Base-by-base conservation (phyloP, 2,113 vertebrate species). In the Phrynocephalus versicolor region DNA sequence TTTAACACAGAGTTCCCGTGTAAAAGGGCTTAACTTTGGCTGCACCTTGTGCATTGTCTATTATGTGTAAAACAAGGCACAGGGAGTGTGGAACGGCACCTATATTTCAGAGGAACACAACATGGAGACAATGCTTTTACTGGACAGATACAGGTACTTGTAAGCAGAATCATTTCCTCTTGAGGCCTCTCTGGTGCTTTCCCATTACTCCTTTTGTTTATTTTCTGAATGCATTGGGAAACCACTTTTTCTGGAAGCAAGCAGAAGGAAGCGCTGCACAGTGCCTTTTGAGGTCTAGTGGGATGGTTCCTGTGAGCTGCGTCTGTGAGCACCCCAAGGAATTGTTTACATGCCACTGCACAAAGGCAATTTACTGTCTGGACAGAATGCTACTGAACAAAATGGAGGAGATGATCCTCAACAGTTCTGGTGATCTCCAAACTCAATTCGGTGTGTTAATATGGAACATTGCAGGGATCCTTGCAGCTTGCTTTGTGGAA, bases 331-430 rank as follows among this genome's bases (percentile, higher is more conserved):
- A 67, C 23, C 23, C 25, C 85, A 69, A 12, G 79, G 87, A 82
- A 25, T 80, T 18, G 0, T 87, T 67, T 2, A 79, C 79, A 85
- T 5, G 6, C 6, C 71, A 75, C 78, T 87, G 51, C 57, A 79
- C 35, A 39, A 84, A 35, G 25, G 30, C 10, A 13, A 12, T 87
- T 91, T 86, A 58, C 33, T 51, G 79, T 87, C 75, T 0, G 0
- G 64, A 85, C 82, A 93, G n/a, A 82, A 84, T 89, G 65, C 74
- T 90, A 2, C 45, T 85, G 15, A 60, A 87, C 73, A 85, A 73
- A 87, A 78, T 70, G 37, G 86, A 91, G 75, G 55, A 73, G 14
- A 30, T 30, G 19, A 41, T n/a, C 79, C 88, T 67, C 87, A 90
- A 83, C 67, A 27, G 39, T 9, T 72, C 41, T 2, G 64, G 1